phyloP scores from a whole-genome alignment of 2,113 vertebrate species.

The Lates calcarifer region DNA sequence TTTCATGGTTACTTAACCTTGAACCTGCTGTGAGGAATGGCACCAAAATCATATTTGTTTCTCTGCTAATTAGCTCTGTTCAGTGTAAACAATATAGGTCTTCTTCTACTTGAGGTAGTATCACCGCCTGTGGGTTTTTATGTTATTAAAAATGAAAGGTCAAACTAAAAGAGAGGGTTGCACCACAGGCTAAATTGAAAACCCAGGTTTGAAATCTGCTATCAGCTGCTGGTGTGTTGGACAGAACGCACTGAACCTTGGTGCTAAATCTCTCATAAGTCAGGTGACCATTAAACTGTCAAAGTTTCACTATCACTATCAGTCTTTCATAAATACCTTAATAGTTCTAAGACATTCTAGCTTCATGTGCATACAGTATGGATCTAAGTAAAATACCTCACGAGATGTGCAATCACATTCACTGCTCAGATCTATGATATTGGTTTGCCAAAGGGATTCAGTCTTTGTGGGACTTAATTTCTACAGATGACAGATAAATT shows the following conservation, averaged over 20 bases:
- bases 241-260: too few relatives aligned
- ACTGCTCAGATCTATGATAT: not conserved
- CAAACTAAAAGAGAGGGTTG: too few relatives aligned
- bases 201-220: not conserved
- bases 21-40: not conserved
- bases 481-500: not conserved
- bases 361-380: too few relatives aligned
- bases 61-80: not conserved
- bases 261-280: not conserved
- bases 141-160: too few relatives aligned
- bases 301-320: too few relatives aligned
- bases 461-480: not conserved
- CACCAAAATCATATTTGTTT: not conserved
- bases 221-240: not conserved
- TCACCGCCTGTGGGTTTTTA: too few relatives aligned
- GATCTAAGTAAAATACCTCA: not conserved
- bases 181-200: not conserved
- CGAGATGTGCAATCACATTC: not conserved
- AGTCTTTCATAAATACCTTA: too few relatives aligned
- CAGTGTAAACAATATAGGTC: not conserved
- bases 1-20: not conserved
- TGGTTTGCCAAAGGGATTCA: too few relatives aligned
- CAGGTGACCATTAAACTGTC: too few relatives aligned
- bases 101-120: too few relatives aligned
- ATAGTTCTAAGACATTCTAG: too few relatives aligned